These are phyloP conservation scores for Passer domesticus DNA, from an alignment of 2,113 vertebrate genomes.

Conservation along the genomic window DNA sequence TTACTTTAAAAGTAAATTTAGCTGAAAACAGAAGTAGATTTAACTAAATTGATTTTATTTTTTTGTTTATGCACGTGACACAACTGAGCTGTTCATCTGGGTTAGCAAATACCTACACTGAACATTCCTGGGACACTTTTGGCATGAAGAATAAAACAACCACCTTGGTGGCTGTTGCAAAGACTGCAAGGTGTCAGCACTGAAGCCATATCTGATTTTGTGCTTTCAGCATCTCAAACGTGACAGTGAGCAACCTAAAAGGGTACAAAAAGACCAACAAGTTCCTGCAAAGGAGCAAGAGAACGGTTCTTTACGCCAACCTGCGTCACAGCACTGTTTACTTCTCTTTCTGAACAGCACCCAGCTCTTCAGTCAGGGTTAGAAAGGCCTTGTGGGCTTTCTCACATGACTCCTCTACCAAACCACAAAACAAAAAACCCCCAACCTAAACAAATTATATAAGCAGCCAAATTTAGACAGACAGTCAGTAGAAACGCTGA, in stretches of 20 bases:
- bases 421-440: slow-evolving; percentile 63
- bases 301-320: not conserved
- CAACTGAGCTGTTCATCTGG: not conserved
- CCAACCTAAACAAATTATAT: slow-evolving; percentile 51
- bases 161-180: not conserved
- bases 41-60: not conserved
- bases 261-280: not conserved
- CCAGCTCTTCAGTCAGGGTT: slow-evolving; percentile 25
- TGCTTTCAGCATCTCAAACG: not conserved
- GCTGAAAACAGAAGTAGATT: not conserved
- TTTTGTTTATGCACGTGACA: not conserved
- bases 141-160: not conserved
- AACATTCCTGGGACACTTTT: not conserved
- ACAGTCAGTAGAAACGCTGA: not conserved
- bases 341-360: slow-evolving; percentile 43
- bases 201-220: slow-evolving; percentile 42
- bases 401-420: slow-evolving; percentile 49
- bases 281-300: not conserved
- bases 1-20: not conserved
- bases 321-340: slow-evolving; percentile 63
- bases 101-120: not conserved
- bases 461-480: slow-evolving; percentile 9
- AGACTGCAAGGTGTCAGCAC: not conserved
- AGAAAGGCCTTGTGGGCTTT: slow-evolving; percentile 27
- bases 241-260: not conserved